A percentile compares a stretch with the other conserved stretches of the same genome.
Conservation (phyloP, 2,113 vertebrate genomes). For the Calidris pygmaea region DNA sequence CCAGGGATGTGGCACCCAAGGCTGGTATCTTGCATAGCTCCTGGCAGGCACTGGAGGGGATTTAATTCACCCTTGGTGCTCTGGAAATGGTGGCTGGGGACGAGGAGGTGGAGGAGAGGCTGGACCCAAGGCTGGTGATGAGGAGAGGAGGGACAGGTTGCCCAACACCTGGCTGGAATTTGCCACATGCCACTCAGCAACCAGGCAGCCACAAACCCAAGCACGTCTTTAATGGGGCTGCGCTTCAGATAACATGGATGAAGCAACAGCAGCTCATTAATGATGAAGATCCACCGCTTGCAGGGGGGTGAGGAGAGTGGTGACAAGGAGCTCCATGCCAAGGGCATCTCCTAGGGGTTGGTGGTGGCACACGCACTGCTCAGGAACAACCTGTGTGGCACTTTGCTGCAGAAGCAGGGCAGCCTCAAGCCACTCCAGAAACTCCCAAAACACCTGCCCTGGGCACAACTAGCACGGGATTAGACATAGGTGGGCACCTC, state of each 20-base stretch:
- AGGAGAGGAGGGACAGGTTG: neutral
- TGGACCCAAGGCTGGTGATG: neutral
- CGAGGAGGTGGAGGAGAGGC: neutral
- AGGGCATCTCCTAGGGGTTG: neutral
- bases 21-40: neutral
- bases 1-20: neutral
- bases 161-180: neutral
- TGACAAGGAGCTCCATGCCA: rapidly evolving
- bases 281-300: neutral
- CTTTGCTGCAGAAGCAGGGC: neutral
- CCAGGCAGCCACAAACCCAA: neutral
- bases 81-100: neutral
- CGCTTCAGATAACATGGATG: rapidly evolving
- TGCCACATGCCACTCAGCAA: neutral
- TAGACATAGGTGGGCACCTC: neutral
- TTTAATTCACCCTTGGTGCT: neutral
- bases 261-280: neutral
- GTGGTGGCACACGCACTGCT: neutral
- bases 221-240: neutral
- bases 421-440: neutral
- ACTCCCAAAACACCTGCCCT: neutral
- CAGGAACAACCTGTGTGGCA: rapidly evolving
- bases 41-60: neutral
- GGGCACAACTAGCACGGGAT: neutral
- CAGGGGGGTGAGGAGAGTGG: neutral